Conservation (phyloP, 2,113 vertebrate genomes). For the Calidris pygmaea region DNA sequence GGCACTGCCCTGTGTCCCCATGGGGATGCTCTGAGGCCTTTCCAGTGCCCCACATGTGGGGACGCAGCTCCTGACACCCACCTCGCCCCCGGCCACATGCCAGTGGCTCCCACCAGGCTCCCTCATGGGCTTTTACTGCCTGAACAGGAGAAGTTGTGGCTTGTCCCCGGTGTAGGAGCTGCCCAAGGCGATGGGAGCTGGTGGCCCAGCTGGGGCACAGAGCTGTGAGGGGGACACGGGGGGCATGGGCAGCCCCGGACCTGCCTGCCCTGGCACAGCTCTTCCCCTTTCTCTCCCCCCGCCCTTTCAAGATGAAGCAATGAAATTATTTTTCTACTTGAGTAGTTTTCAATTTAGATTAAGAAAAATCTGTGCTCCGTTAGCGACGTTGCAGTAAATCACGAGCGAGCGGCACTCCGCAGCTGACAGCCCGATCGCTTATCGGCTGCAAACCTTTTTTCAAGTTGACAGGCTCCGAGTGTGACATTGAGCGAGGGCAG, state of each 20-base stretch:
- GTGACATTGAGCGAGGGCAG: conserved; percentile 62
- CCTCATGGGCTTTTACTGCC: fast-evolving
- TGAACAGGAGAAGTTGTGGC: fast-evolving
- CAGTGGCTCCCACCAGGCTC: not conserved
- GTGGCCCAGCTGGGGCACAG: fast-evolving
- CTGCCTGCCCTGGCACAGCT: not conserved
- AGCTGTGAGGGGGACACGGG: fast-evolving
- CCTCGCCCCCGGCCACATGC: fast-evolving
- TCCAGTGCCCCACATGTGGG: not conserved
- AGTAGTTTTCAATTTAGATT: conserved; percentile 91
- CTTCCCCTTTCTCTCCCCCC: not conserved
- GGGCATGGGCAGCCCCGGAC: not conserved
- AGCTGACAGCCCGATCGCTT: conserved; percentile 57
- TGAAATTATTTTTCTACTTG: conserved; percentile 89
- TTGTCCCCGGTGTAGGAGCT: fast-evolving
- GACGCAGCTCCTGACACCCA: not conserved
- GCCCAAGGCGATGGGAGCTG: not conserved
- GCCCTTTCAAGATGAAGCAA: conserved; percentile 72
- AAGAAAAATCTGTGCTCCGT: conserved; percentile 81
- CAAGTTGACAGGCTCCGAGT: conserved; percentile 21
- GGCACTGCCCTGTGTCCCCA: not conserved
- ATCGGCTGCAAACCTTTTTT: conserved; percentile 39
- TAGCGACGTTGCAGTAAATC: conserved; percentile 71
- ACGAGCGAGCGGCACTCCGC: conserved; percentile 2
- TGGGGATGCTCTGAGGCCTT: not conserved